phyloP scores from a whole-genome alignment of 2,888 invertebrate species.

The Ophioninae sp. region DNA sequence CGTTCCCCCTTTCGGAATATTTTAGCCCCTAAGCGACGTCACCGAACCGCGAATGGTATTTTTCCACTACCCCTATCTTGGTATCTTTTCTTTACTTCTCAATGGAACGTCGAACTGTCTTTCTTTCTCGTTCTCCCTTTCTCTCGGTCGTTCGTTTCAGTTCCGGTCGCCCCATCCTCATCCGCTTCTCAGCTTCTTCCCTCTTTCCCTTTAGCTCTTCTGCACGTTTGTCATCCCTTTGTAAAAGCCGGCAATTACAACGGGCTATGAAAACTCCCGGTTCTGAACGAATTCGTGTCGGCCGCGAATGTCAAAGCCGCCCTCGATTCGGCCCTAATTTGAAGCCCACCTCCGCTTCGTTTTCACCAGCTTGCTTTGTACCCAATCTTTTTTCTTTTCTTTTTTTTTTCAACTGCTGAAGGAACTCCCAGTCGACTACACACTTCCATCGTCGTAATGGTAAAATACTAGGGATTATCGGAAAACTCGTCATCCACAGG shows the following conservation, averaged over 20 bases:
- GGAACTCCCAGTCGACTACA: background rate
- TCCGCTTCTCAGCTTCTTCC: conserved; percentile 6
- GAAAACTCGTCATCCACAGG: background rate
- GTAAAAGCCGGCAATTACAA: conserved; percentile 31
- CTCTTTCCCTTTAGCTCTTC: conserved; percentile 4
- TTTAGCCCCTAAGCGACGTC: conserved; percentile 36
- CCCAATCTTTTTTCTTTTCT: background rate
- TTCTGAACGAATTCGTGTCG: conserved; percentile 5
- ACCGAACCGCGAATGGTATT: conserved; percentile 3
- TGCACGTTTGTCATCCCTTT: conserved; percentile 31
- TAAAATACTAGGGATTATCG: background rate
- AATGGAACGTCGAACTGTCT: background rate
- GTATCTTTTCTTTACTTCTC: conserved; percentile 16
- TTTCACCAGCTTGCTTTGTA: background rate
- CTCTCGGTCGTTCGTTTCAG: background rate
- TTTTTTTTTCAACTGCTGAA: background rate
- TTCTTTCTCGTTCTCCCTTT: background rate
- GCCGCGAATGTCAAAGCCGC: conserved; percentile 14
- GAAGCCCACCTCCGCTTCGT: background rate
- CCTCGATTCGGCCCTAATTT: conserved; percentile 9
- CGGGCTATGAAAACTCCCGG: conserved; percentile 12
- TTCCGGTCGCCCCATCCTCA: background rate
- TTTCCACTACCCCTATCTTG: conserved; percentile 5
- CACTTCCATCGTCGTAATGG: background rate
- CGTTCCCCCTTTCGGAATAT: conserved; percentile 17